These are phyloP conservation scores for Diabrotica virgifera DNA, from an alignment of 1,140 invertebrate species.

Conservation along the genomic window DNA sequence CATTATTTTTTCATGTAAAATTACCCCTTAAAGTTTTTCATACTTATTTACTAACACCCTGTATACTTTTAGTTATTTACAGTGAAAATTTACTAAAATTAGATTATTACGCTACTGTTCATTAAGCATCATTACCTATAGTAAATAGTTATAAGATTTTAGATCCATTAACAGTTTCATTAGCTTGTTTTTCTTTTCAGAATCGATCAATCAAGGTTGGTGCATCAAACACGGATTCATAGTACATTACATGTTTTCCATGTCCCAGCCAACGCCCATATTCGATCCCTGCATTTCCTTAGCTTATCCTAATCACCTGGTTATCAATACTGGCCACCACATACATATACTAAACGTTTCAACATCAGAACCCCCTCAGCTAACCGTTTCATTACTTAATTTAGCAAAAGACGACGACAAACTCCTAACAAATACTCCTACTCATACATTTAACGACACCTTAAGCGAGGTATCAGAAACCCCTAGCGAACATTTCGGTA, in stretches of 20 bases:
- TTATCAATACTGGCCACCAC: constrained; percentile 48
- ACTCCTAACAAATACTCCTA: constrained; percentile 8
- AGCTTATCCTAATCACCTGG: constrained; percentile 45
- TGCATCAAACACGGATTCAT: constrained; percentile 46
- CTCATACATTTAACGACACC: constrained; percentile 31
- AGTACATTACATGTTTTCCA: constrained; percentile 45
- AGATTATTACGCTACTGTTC: too few relatives aligned
- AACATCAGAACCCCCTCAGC: constrained; percentile 31
- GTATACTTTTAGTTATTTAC: too few relatives aligned
- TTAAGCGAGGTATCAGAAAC: constrained; percentile 46
- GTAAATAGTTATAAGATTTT: too few relatives aligned
- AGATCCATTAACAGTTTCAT: too few relatives aligned
- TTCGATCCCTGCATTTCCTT: constrained; percentile 44
- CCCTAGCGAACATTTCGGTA: constrained; percentile 42
- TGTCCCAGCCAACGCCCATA: constrained; percentile 39
- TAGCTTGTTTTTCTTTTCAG: constrained; percentile 23
- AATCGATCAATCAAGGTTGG: constrained; percentile 39
- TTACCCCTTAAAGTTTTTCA: too few relatives aligned
- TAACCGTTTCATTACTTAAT: constrained; percentile 17
- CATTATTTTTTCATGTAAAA: too few relatives aligned
- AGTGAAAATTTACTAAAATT: too few relatives aligned
- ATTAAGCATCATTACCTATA: too few relatives aligned
- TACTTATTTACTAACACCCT: too few relatives aligned
- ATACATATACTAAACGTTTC: constrained; percentile 45
- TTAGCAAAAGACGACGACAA: constrained; percentile 36